Evolutionary conservation across 2,888 invertebrate genomes (phyloP), one percentile per base, ranked within the genome.

Genomic region (Dryocosmus kuriphilus): DNA sequence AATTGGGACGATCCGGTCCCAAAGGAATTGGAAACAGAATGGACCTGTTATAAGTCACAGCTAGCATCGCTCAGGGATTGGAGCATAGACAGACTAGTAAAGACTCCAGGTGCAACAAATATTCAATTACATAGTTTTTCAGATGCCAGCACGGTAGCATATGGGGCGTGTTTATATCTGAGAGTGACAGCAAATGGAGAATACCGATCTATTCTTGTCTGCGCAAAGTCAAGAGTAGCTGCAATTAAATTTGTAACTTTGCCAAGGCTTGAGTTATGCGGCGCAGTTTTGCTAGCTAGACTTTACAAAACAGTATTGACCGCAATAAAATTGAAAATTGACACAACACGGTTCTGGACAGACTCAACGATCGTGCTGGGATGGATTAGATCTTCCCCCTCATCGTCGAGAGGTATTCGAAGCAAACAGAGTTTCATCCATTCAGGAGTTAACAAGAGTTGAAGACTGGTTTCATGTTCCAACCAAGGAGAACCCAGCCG

Each of bases 211-310:
- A 22, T 6, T 2, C 35, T 81, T 16, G 24, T 84, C 16, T 82
- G 81, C 55, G 73, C 82, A 1, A 81, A 82, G 51, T 82, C 80
- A 3, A 60, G 80, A 38, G 80, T 83, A 0, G 80, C 80, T 14
- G 81, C 84, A 0, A 27, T 82, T 16, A 83, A 83, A 67, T 75
- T 65, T 1, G 46, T 79, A 0, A 67, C 80, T 0, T 74, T 84
- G 22, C 82, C 84, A 24, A 57, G 80, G 8, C 41, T 82, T 0
- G 82, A 84, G 55, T 67, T 83, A 27, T 83, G 82, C 22, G 79
- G 79, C 11, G 79, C 80, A n/a, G 74, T 77, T 19, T 65, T 82
- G 14, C 51, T 82, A 14, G 74, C 81, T 4, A 60, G 76, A 30
- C 55, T 82, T 16, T 61, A 65, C 16, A 61, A 27, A 11, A 76